These are phyloP conservation scores for Hyla sarda DNA, from an alignment of 2,113 vertebrate genomes.

Conservation along the genomic window DNA sequence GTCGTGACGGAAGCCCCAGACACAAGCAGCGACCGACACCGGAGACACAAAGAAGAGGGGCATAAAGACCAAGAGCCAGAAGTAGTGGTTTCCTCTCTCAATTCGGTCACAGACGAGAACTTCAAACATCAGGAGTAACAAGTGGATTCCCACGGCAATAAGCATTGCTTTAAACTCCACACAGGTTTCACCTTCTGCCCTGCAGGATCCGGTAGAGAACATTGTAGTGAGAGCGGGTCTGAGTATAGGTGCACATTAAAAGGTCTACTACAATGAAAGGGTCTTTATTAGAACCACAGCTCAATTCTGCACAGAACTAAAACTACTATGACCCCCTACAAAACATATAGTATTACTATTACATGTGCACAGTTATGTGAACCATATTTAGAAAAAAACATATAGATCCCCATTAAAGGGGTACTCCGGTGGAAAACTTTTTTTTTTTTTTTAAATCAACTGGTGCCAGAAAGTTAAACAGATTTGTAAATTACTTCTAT, in stretches of 20 bases:
- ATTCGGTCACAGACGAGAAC: conserved; percentile 95
- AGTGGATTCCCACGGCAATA: conserved; percentile 95
- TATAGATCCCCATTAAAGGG: no score
- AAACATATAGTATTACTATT: no score
- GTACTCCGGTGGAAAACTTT: no score
- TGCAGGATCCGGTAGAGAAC: conserved; percentile 64
- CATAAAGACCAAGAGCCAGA: conserved; percentile 98
- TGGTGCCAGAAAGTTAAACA: no score
- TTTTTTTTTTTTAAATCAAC: no score
- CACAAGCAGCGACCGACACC: conserved; percentile 94
- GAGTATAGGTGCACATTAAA: no score
- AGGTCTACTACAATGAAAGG: background rate
- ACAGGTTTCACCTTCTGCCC: conserved; percentile 96
- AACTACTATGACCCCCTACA: no score
- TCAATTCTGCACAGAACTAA: no score
- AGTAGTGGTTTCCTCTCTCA: conserved; percentile 82
- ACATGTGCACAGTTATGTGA: no score
- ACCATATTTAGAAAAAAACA: no score
- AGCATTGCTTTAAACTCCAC: conserved; percentile 99
- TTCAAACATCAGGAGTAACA: conserved; percentile 95
- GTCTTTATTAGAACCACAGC: no score
- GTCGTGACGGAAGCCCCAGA: conserved; percentile 98
- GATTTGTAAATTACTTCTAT: no score
- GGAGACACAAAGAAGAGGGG: conserved; percentile 97
- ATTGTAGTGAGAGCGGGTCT: background rate